These are phyloP conservation scores for Atherinomorus stipes DNA, from an alignment of 2,113 vertebrate species.

Conservation along the genomic window DNA sequence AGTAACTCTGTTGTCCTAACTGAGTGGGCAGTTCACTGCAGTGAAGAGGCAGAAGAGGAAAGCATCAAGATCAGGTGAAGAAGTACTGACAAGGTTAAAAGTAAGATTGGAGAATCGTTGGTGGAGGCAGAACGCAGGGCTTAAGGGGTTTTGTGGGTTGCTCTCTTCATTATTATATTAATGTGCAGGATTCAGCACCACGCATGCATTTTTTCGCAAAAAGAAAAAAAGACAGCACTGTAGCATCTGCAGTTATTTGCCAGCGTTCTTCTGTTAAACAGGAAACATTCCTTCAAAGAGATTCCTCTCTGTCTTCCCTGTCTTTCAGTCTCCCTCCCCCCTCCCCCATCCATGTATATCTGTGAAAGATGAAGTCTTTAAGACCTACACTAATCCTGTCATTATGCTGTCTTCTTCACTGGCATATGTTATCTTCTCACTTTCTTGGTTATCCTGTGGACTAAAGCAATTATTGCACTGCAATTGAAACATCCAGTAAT, in stretches of 20 bases:
- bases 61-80: constrained; percentile 58
- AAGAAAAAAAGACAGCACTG: constrained; percentile 8
- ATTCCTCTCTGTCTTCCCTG: neutral
- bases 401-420: constrained; percentile 69
- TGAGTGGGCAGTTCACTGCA: constrained; percentile 60
- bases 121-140: constrained; percentile 9
- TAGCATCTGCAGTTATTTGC: constrained; percentile 29
- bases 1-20: constrained; percentile 51
- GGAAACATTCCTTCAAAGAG: constrained; percentile 21
- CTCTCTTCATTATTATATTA: constrained; percentile 44
- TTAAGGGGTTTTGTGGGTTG: constrained; percentile 39
- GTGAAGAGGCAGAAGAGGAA: constrained; percentile 30
- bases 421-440: constrained; percentile 78
- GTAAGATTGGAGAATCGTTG: constrained; percentile 18
- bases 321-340: neutral
- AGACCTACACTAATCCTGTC: constrained; percentile 75
- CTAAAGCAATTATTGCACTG: constrained; percentile 85
- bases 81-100: constrained; percentile 52
- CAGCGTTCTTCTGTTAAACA: constrained; percentile 21
- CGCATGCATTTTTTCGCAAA: neutral
- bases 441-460: constrained; percentile 85
- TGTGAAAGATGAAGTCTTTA: constrained; percentile 68
- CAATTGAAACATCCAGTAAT: constrained; percentile 92
- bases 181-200: constrained; percentile 21
- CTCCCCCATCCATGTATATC: constrained; percentile 43